Evolutionary conservation across 2,888 invertebrate genomes (phyloP), one percentile per base, ranked within the genome.

Genomic region (Melanostoma scalare): DNA sequence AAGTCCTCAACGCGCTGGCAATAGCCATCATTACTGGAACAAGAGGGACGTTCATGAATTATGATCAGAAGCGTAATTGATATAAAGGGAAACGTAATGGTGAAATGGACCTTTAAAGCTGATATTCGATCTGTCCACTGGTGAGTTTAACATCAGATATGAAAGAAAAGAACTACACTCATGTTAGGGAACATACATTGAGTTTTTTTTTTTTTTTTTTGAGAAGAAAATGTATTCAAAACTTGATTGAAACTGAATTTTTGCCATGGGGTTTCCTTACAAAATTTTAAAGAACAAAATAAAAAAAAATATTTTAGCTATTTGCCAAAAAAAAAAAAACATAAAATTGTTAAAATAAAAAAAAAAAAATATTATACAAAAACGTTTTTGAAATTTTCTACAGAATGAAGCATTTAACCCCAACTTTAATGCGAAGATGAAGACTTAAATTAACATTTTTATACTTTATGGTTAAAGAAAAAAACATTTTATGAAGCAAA

Each of bases 1-100:
- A 9, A 94, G 93, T 87, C 94, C 94, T 2, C 93, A 93, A 84
- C 91, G 93, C 36, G 84, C 87, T 36, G 87, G 87, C 10, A 87
- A 87, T 68, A 89, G 90, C 67, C 90, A 86, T 33, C 90, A 71
- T 46, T 85, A 86, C 52, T 87, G 87, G 86, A 86, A 85, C 42
- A 87, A 87, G 68, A 85, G 88, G 53, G 88, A 86, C 89, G 91
- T 87, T 4, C 87, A 87, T 85, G 87, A 88, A 73, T 87, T 88
- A 87, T 88, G 87, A 88, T 88, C 87, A 69, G 87, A 87, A 85
- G 85, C 87, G 44, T 87, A 87, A 86, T 63, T 63, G 35, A 60
- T 63, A 63, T 76, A 86, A 65, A 56, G 60, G 38, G 31, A 35
- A 38, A 20, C 38, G 3, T 4, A 36, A 30, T 30, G 30, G 9